Evolutionary conservation across 64 coral and sea anemone species (phyloP).

Genomic region (Stylophora pistillata): DNA sequence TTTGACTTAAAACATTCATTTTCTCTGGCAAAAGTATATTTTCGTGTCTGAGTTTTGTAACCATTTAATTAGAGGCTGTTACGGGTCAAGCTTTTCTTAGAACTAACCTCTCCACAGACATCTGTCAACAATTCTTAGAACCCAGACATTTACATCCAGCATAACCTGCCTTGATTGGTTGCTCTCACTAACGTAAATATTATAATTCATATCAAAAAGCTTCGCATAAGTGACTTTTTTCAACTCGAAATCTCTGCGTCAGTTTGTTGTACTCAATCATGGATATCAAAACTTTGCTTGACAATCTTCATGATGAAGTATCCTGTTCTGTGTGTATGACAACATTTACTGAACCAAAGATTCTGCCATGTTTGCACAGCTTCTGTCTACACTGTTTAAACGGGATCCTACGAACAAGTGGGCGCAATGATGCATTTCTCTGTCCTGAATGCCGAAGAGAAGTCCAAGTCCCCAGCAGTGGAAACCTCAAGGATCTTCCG

Average conservation of each 20-base stretch:
- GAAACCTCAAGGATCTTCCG: background rate
- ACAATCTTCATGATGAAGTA: background rate
- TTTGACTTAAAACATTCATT: no score
- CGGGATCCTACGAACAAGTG: background rate
- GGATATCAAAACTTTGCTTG: background rate
- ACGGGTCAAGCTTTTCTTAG: background rate
- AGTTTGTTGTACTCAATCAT: background rate
- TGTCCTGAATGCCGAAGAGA: background rate
- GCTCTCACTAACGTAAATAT: background rate
- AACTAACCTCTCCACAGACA: background rate
- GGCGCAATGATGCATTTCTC: background rate
- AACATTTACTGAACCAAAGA: background rate
- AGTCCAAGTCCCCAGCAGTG: background rate
- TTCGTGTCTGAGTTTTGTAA: background rate
- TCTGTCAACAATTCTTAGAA: conserved; percentile 1
- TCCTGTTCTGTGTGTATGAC: conserved; percentile 2
- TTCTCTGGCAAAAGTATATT: no score
- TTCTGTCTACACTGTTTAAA: no score
- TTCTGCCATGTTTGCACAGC: background rate
- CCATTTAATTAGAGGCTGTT: background rate
- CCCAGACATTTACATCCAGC: background rate
- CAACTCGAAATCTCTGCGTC: background rate
- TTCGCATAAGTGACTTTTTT: no score
- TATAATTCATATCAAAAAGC: no score
- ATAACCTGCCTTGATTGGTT: background rate